phyloP scores from a whole-genome alignment of 2,888 invertebrate genomes.

The Dascillus cervinus region DNA sequence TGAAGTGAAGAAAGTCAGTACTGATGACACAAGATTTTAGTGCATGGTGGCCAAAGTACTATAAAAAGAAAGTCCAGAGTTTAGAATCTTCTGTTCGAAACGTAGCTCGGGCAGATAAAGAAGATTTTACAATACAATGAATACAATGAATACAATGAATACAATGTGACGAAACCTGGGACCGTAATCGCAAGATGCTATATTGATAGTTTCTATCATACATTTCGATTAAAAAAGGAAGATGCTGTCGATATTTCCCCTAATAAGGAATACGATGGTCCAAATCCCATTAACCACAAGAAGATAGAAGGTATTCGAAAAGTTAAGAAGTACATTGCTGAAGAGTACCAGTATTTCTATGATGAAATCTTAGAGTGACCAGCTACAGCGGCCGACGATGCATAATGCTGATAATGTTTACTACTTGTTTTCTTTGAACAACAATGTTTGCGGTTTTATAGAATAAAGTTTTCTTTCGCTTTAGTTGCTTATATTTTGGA shows the following conservation, averaged over 20 bases:
- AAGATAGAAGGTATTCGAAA: constrained; percentile 1
- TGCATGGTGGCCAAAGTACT: constrained; percentile 11
- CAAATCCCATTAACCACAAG: constrained; percentile 6
- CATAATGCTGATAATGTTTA: not conserved
- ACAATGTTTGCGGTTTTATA: too few relatives aligned
- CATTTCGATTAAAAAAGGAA: constrained; percentile 2
- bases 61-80: constrained; percentile 12
- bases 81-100: constrained; percentile 5
- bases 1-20: too few relatives aligned
- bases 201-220: constrained; percentile 4
- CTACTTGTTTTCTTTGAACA: too few relatives aligned
- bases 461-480: too few relatives aligned
- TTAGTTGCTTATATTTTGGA: too few relatives aligned
- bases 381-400: not conserved
- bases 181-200: constrained; percentile 4
- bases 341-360: not conserved
- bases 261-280: not conserved
- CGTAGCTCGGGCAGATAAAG: constrained; percentile 6
- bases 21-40: constrained; percentile 9
- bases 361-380: not conserved
- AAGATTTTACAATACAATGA: constrained; percentile 5
- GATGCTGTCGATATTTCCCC: not conserved
- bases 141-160: constrained; percentile 6
- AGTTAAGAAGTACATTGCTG: not conserved
- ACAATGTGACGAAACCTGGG: constrained; percentile 3